phyloP scores from a whole-genome alignment of 2,888 invertebrate species.

The Morpho achilles region DNA sequence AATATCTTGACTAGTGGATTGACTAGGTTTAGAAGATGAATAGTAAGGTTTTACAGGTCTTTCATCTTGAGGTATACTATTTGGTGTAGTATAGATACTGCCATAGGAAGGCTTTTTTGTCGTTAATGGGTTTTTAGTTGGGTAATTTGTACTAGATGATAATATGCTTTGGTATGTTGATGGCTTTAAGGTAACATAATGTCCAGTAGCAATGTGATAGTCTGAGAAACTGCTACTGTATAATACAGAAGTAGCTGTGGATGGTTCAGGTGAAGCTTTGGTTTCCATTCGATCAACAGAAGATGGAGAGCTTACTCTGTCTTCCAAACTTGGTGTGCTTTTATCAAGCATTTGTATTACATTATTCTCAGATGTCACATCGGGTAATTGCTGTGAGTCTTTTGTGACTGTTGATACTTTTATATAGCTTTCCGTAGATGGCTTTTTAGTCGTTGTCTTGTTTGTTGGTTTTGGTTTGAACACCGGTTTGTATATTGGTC shows the following conservation, averaged over 20 bases:
- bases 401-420: conserved; percentile 78
- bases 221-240: conserved; percentile 54
- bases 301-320: conserved; percentile 53
- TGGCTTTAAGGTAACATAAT: conserved; percentile 66
- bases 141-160: conserved; percentile 31
- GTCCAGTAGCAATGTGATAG: conserved; percentile 56
- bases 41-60: conserved; percentile 47
- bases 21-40: conserved; percentile 61
- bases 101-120: conserved; percentile 46
- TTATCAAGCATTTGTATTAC: conserved; percentile 83
- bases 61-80: conserved; percentile 47
- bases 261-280: conserved; percentile 60
- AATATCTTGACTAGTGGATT: conserved; percentile 67
- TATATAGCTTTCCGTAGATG: conserved; percentile 74
- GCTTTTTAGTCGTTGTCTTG: conserved; percentile 39
- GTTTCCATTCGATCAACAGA: conserved; percentile 52
- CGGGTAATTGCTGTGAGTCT: conserved; percentile 59
- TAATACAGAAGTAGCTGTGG: conserved; percentile 45
- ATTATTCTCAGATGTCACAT: conserved; percentile 71
- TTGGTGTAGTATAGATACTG: conserved; percentile 51
- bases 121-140: conserved; percentile 41
- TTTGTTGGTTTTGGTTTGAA: conserved; percentile 76
- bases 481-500: conserved; percentile 67
- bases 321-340: conserved; percentile 61
- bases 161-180: conserved; percentile 36